These are phyloP conservation scores for Linepithema humile DNA, from an alignment of 1,140 invertebrate genomes.

Conservation along the genomic window DNA sequence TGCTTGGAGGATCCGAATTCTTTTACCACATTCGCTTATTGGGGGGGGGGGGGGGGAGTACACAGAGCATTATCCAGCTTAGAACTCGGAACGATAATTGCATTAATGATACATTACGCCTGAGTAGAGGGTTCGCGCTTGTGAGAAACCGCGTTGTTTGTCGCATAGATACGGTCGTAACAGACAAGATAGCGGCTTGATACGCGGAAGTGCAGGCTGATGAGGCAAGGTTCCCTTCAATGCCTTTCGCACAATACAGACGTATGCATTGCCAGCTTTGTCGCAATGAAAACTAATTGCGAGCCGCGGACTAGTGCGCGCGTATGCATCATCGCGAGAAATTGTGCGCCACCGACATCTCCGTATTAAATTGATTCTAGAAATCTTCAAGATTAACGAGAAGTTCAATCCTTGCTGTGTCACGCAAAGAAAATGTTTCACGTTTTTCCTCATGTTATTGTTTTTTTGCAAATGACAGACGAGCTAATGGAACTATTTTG, in stretches of 20 bases:
- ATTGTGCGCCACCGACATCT: conserved; percentile 21
- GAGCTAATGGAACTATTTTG: conserved; percentile 6
- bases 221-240: conserved; percentile 81
- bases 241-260: conserved; percentile 75
- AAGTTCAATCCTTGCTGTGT: not conserved
- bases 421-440: not conserved
- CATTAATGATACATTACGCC: conserved; percentile 33
- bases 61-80: no score
- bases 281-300: conserved; percentile 72
- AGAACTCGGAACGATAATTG: conserved; percentile 5
- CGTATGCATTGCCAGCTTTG: conserved; percentile 68
- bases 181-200: conserved; percentile 78
- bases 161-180: conserved; percentile 70
- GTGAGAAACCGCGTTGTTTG: conserved; percentile 67
- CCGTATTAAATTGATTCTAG: conserved; percentile 54
- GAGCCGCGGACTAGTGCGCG: conserved; percentile 36
- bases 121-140: conserved; percentile 5
- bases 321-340: conserved; percentile 12
- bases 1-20: no score
- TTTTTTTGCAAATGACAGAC: not conserved
- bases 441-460: not conserved
- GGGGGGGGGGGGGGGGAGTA: no score
- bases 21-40: no score
- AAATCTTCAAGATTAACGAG: conserved; percentile 23
- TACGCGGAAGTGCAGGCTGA: conserved; percentile 80